These are phyloP conservation scores for Drosophila phalerata DNA, from an alignment of 2,888 invertebrate genomes.

Conservation along the genomic window DNA sequence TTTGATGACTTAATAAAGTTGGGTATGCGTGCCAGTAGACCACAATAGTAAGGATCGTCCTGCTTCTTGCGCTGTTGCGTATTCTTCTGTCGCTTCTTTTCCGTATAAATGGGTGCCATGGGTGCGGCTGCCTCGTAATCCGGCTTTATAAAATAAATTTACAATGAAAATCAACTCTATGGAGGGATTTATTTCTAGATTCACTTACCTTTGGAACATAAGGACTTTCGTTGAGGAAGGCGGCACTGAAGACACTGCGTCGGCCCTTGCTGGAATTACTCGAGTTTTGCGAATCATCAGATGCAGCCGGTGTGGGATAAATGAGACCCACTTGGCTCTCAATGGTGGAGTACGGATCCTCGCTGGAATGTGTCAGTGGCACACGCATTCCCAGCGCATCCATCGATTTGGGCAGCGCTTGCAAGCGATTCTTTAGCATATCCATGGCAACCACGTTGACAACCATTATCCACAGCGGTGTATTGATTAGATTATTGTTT, in stretches of 20 bases:
- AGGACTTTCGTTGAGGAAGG: conserved; percentile 83
- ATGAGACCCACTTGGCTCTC: conserved; percentile 85
- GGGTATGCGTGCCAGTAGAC: conserved; percentile 89
- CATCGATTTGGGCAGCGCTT: conserved; percentile 86
- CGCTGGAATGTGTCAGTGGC: conserved; percentile 78
- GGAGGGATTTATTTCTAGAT: background rate
- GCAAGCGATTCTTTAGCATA: conserved; percentile 90
- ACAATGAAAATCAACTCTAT: background rate
- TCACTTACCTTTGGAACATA: conserved; percentile 84
- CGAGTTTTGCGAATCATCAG: conserved; percentile 81
- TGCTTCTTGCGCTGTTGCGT: conserved; percentile 84
- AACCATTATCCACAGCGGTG: conserved; percentile 92
- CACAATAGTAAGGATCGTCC: conserved; percentile 91
- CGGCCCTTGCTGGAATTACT: conserved; percentile 80
- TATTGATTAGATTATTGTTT: conserved; percentile 89
- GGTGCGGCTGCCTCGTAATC: conserved; percentile 81
- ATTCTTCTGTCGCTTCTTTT: conserved; percentile 73
- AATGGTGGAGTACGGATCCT: conserved; percentile 85
- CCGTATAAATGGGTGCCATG: conserved; percentile 65
- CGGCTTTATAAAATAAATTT: conserved; percentile 66
- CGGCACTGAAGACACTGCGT: conserved; percentile 78
- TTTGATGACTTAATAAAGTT: conserved; percentile 88
- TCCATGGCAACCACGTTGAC: conserved; percentile 92
- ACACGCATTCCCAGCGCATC: conserved; percentile 81
- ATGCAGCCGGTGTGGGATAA: conserved; percentile 82